Conservation (phyloP, 2,797 vertebrate genomes). For the Rhabdomys pumilio region DNA sequence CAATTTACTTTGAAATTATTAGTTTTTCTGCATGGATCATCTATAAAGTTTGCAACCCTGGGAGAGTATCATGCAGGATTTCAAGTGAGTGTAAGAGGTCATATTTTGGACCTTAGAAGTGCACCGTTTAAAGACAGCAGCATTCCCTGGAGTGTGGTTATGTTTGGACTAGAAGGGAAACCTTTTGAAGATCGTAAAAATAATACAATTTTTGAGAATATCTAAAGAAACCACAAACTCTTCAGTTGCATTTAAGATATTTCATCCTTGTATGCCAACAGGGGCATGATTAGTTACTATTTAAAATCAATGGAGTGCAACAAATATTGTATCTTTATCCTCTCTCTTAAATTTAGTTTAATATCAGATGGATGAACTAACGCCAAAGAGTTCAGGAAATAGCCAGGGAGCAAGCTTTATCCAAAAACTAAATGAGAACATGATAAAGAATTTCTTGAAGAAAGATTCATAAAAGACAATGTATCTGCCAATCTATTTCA, state of each 20-base stretch:
- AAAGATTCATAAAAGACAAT: neutral
- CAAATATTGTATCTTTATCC: neutral
- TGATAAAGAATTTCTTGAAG: neutral
- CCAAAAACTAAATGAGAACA: neutral
- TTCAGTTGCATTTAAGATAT: conserved; percentile 99
- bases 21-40: neutral
- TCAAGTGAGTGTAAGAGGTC: conserved; percentile 91
- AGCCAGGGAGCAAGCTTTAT: neutral
- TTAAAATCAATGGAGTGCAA: neutral
- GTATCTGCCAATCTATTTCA: neutral
- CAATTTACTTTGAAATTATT: neutral
- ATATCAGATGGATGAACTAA: neutral
- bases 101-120: conserved; percentile 96
- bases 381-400: neutral
- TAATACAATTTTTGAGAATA: conserved; percentile 99
- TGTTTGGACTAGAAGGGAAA: conserved; percentile 94
- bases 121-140: conserved; percentile 97
- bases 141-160: conserved; percentile 97
- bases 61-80: neutral
- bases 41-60: too few species aligned
- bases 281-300: neutral
- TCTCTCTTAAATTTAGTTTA: neutral
- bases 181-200: conserved; percentile 65
- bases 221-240: conserved; percentile 98
- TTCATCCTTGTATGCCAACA: conserved; percentile 91